phyloP scores from a whole-genome alignment of 53 echinoderm and acorn worm species.

The Echinarachnius parma region DNA sequence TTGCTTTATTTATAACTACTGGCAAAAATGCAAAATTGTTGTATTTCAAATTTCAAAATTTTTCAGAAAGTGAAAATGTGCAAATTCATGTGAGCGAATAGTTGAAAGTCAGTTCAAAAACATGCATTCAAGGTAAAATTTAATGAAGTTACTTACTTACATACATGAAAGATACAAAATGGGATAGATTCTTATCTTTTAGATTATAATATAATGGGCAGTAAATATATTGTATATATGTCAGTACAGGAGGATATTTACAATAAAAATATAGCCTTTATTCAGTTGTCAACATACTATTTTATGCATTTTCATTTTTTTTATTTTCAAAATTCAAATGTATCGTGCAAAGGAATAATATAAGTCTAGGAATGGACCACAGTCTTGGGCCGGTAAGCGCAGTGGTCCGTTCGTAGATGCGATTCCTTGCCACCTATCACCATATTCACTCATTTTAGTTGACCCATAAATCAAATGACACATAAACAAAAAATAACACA shows the following conservation, averaged over 20 bases:
- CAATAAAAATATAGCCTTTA: slow-evolving; percentile 47
- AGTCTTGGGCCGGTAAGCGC: slow-evolving; percentile 41
- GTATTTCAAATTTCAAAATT: background rate
- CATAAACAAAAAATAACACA: slow-evolving; percentile 17
- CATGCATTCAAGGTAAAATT: slow-evolving; percentile 38
- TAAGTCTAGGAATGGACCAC: slow-evolving; percentile 40
- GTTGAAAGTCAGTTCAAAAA: slow-evolving; percentile 14
- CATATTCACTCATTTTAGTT: background rate
- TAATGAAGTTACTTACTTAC: background rate
- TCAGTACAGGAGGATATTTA: slow-evolving; percentile 42
- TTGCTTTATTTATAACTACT: no score
- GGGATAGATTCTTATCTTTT: slow-evolving; percentile 7
- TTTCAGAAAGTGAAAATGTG: background rate
- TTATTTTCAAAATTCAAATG: no score
- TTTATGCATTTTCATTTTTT: background rate
- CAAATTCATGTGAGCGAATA: slow-evolving; percentile 1
- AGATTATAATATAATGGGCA: slow-evolving; percentile 31
- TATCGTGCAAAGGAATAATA: no score
- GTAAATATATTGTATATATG: slow-evolving; percentile 26
- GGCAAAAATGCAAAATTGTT: no score
- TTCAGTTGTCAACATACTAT: slow-evolving; percentile 34
- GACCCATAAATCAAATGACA: slow-evolving; percentile 3
- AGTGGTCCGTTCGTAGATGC: slow-evolving; percentile 41
- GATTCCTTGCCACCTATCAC: background rate
- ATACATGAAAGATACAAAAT: slow-evolving; percentile 26